A percentile compares a stretch with the other conserved stretches of the same genome.
Conservation (phyloP, 2,888 invertebrate species). For the Schrankia costaestrigalis region DNA sequence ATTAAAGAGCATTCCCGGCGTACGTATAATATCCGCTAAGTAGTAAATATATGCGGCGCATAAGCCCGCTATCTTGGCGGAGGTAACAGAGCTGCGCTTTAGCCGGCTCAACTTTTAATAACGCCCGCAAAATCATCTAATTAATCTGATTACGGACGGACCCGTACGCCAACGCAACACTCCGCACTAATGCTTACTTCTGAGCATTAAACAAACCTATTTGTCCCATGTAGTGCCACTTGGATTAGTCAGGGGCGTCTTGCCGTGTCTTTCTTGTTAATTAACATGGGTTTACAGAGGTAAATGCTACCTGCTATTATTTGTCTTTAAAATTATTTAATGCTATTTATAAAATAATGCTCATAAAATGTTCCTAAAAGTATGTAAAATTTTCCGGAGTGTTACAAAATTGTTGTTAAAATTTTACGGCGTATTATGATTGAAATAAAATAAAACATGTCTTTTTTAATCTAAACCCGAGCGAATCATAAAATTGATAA, state of each 20-base stretch:
- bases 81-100: constrained; percentile 68
- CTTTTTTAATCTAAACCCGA: not conserved
- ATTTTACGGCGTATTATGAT: no score
- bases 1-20: constrained; percentile 74
- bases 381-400: no score
- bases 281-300: constrained; percentile 38
- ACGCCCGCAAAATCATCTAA: constrained; percentile 76
- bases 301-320: constrained; percentile 41
- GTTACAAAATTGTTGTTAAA: no score
- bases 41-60: constrained; percentile 63
- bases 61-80: constrained; percentile 74
- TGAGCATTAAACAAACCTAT: constrained; percentile 69
- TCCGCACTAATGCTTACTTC: constrained; percentile 68
- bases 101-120: constrained; percentile 78
- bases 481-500: constrained; percentile 15
- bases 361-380: no score
- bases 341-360: constrained; percentile 15
- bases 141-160: constrained; percentile 75
- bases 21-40: constrained; percentile 76
- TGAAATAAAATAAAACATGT: no score
- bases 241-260: constrained; percentile 56
- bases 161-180: constrained; percentile 61
- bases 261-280: constrained; percentile 42
- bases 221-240: constrained; percentile 61
- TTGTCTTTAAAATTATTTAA: constrained; percentile 37